These are phyloP conservation scores for Thrips palmi DNA, from an alignment of 1,140 invertebrate species.

Conservation along the genomic window DNA sequence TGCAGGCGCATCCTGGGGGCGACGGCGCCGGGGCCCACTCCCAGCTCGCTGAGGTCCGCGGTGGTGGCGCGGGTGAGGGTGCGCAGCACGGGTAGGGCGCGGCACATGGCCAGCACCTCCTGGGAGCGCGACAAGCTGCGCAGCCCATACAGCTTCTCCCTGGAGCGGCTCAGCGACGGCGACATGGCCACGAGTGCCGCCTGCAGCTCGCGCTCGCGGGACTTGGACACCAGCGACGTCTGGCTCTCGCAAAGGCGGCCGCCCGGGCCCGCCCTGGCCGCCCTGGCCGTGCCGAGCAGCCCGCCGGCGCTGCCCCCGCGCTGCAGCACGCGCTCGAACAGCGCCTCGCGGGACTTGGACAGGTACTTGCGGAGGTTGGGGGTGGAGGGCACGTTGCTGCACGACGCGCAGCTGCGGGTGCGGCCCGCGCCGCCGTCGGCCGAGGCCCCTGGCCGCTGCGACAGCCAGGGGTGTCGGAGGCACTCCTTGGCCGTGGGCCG, in stretches of 20 bases:
- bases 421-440: slow-evolving; percentile 28
- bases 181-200: slow-evolving; percentile 13
- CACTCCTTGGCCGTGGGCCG: slow-evolving; percentile 27
- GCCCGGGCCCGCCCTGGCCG: no score
- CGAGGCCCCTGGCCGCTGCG: slow-evolving; percentile 33
- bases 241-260: slow-evolving; percentile 29
- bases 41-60: no score
- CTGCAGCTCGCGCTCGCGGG: slow-evolving; percentile 25
- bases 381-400: slow-evolving; percentile 11
- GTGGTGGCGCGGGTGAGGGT: slow-evolving; percentile 19
- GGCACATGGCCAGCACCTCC: slow-evolving; percentile 30
- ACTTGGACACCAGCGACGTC: slow-evolving; percentile 28
- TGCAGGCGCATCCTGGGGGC: no score
- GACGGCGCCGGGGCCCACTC: no score
- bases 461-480: slow-evolving; percentile 27
- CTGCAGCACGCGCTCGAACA: slow-evolving; percentile 29
- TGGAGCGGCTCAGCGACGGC: slow-evolving; percentile 22
- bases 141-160: slow-evolving; percentile 32
- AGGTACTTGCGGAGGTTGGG: slow-evolving; percentile 26
- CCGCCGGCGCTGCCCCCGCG: no score
- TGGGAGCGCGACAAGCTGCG: slow-evolving; percentile 33
- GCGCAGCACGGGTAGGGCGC: no score
- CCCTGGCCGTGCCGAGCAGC: no score
- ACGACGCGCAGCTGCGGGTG: slow-evolving; percentile 24
- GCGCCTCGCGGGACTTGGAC: slow-evolving; percentile 35